Evolutionary conservation across 2,888 invertebrate genomes (phyloP), one percentile per base, ranked within the genome.

Genomic region (Pasiphila rectangulata): DNA sequence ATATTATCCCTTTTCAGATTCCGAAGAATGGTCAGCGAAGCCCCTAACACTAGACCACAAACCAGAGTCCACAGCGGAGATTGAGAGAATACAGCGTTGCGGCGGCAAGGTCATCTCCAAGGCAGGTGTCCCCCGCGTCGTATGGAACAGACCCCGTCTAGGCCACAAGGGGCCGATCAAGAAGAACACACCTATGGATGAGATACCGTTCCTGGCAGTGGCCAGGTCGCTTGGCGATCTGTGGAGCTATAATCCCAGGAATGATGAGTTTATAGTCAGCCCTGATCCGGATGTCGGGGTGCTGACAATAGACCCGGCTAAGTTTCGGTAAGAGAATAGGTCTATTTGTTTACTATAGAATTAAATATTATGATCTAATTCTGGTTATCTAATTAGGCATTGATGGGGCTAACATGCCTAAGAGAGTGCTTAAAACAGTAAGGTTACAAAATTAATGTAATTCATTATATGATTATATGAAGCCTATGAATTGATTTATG

Each of bases 281-380:
- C 99, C 99, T 0, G 97, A 97, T 78, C 99, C 99, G 0, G 99
- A 99, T 87, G 96, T 98, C 6, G 92, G 93, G 48, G 97, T 98
- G 1, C 87, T 96, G 51, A 91, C 93, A 54, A 94, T 97, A 60
- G 94, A 97, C 78, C 92, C 96, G 7, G 90, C 92, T 38, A 92
- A 90, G 57, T 93, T 93, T 72, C 81, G 91, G 91, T 91, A 63
- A 27, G 32, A 32, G 2, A 24, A 13, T 4, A n/a, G n/a, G n/a
- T 32, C 19, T n/a, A 17, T 32, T 19, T 2, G 2, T 30, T 17
- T 37, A 24, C 2, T 6, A 10, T 24, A 24, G 10, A 24, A 13
- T 13, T 12, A 16, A 30, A n/a, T 30, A 9, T 16, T 17, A n/a
- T 16, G 16, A n/a, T 30, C 27, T 12, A n/a, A n/a, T n/a, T n/a